Percentiles rank a stretch among this genome's conserved stretches.
Evolutionary conservation across 2,888 invertebrate genomes (phyloP).

Genomic region (Luperina testacea): DNA sequence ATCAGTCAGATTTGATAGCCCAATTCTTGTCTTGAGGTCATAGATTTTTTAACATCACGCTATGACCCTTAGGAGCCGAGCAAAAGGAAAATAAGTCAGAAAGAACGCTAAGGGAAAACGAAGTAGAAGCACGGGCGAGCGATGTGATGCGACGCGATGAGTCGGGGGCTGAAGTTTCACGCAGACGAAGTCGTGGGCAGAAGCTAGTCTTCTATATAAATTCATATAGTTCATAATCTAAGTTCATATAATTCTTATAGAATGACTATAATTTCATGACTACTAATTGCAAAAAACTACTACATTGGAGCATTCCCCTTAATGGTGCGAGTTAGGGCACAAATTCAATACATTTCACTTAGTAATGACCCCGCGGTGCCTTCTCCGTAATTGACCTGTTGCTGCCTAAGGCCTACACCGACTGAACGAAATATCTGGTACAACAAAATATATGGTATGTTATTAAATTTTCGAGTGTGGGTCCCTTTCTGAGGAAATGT

Average conservation of each 20-base stretch:
- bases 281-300: background rate
- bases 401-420: conserved; percentile 22
- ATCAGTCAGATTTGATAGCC: too few relatives aligned
- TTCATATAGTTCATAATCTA: background rate
- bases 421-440: background rate
- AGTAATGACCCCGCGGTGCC: conserved; percentile 39
- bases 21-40: too few relatives aligned
- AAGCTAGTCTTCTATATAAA: background rate
- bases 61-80: too few relatives aligned
- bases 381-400: conserved; percentile 56
- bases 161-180: too few relatives aligned
- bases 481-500: conserved; percentile 18
- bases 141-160: too few relatives aligned
- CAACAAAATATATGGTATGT: conserved; percentile 8
- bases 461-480: conserved; percentile 19
- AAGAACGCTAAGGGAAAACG: too few relatives aligned
- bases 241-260: too few relatives aligned
- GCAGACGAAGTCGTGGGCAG: too few relatives aligned
- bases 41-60: too few relatives aligned
- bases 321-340: conserved; percentile 20
- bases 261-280: background rate
- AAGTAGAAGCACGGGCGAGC: too few relatives aligned
- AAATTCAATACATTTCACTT: conserved; percentile 61
- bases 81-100: too few relatives aligned
- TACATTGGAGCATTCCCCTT: background rate